Percentiles rank a stretch among this genome's conserved stretches.
Evolutionary conservation across 2,113 vertebrate species (phyloP).

Genomic region (Accipiter cooperii): DNA sequence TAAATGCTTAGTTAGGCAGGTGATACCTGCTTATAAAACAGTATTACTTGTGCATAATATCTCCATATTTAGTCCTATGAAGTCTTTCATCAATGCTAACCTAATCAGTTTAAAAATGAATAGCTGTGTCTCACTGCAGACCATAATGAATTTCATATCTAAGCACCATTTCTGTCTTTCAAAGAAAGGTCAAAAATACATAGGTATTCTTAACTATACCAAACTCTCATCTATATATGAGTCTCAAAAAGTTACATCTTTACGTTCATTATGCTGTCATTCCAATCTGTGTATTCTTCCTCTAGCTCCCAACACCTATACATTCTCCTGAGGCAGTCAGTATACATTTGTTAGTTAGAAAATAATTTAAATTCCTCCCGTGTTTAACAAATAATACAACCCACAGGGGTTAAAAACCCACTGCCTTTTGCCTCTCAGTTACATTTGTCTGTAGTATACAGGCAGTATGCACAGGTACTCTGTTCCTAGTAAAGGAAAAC

Average conservation of each 20-base stretch:
- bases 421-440: neutral
- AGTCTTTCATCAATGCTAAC: neutral
- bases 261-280: neutral
- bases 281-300: neutral
- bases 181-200: constrained; percentile 22
- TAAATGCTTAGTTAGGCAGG: neutral
- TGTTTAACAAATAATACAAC: neutral
- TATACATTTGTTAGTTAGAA: neutral
- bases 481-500: neutral
- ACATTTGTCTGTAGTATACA: neutral
- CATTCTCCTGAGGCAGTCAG: neutral
- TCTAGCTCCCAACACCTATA: neutral
- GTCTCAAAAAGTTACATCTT: neutral
- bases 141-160: constrained; percentile 6
- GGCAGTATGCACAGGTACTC: neutral
- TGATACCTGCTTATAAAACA: neutral
- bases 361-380: neutral
- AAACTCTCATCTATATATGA: neutral
- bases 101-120: neutral
- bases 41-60: neutral
- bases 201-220: neutral
- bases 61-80: neutral
- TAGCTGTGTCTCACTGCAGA: neutral
- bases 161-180: constrained; percentile 9
- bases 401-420: neutral